These are phyloP conservation scores for Spilogale gracilis DNA, from an alignment of 2,113 vertebrate species.

Conservation along the genomic window DNA sequence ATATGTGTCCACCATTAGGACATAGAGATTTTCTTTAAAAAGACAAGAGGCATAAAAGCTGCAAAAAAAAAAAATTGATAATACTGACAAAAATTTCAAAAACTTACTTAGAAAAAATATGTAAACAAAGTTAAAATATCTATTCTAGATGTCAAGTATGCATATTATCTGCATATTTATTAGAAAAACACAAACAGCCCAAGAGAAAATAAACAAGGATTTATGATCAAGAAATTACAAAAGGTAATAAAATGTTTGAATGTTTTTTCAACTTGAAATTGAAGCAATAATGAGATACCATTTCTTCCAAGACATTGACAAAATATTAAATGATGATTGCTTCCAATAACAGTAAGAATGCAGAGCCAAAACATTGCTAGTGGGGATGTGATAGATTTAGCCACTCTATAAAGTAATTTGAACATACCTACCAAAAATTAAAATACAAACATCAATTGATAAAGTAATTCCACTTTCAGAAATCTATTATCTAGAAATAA, in stretches of 20 bases:
- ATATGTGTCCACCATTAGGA: neutral
- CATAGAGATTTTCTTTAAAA: neutral
- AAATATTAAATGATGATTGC: neutral
- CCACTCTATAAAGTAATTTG: neutral
- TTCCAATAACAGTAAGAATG: neutral
- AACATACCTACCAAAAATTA: neutral
- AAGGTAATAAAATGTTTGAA: neutral
- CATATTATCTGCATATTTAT: neutral
- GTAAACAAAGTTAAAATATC: neutral
- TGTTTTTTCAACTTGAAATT: neutral
- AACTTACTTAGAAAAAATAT: neutral
- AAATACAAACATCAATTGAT: neutral
- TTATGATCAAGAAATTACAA: neutral
- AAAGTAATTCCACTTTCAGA: neutral
- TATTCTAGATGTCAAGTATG: neutral
- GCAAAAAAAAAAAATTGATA: neutral
- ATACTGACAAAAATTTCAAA: neutral
- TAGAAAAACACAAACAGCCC: neutral
- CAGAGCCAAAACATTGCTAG: neutral
- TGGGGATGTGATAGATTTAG: neutral
- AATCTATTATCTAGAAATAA: neutral
- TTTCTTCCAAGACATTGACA: neutral
- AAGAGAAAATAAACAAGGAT: neutral
- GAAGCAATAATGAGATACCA: neutral
- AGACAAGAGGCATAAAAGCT: neutral